Evolutionary conservation across 2,113 vertebrate species (phyloP).

Genomic region (Vidua macroura): DNA sequence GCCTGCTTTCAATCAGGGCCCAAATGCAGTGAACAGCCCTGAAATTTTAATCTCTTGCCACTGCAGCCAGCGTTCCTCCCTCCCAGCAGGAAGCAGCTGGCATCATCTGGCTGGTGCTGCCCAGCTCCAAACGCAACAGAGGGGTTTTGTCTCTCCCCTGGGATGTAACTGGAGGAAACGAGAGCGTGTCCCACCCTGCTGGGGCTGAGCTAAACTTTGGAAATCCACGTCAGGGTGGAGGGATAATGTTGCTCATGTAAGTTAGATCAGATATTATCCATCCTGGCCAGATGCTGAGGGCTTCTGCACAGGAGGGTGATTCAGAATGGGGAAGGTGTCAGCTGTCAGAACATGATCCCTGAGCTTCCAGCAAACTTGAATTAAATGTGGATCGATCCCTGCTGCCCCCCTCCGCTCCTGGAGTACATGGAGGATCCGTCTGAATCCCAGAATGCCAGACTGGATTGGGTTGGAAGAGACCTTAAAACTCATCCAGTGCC

Average conservation of each 20-base stretch:
- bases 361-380: not conserved
- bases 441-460: not conserved
- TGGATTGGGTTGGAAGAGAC: not conserved
- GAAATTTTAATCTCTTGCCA: not conserved
- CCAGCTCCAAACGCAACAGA: fast-evolving
- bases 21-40: fast-evolving
- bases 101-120: not conserved
- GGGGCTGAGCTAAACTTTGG: not conserved
- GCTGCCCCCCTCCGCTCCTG: not conserved
- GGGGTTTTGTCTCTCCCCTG: not conserved
- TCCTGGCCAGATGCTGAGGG: not conserved
- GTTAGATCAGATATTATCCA: not conserved
- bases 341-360: not conserved
- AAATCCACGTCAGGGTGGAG: not conserved
- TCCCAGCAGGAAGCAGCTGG: not conserved
- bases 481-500: not conserved
- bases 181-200: not conserved
- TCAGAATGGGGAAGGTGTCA: not conserved
- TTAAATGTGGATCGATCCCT: fast-evolving
- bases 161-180: not conserved
- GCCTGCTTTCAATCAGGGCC: not conserved
- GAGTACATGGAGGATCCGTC: fast-evolving
- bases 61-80: not conserved
- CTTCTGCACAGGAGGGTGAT: not conserved
- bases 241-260: not conserved